Percentiles rank a stretch among this genome's conserved stretches.
Evolutionary conservation across 2,113 vertebrate species (phyloP).

Genomic region (chimpanzee (Pan troglodytes)): NHGRI_mPanTro3-v2.1_pri NC_072421.2:69900001-69900500

Average conservation of each 20-base stretch:
- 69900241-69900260: constrained; percentile 6
- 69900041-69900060: background rate
- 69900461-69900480: no score
- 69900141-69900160: constrained; percentile 10
- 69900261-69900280: background rate
- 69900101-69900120: background rate
- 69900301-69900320: no score
- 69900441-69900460: no score
- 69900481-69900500: no score
- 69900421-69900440: no score
- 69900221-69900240: background rate
- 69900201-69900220: background rate
- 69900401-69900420: no score
- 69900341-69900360: no score
- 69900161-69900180: background rate
- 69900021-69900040: background rate
- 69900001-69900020: background rate
- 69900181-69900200: background rate
- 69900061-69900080: constrained; percentile 28
- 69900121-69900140: background rate
- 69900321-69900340: no score
- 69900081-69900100: background rate
- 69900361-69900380: no score
- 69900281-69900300: background rate
- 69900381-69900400: no score